These are phyloP conservation scores for Notamacropus eugenii DNA, from an alignment of 2,797 vertebrate genomes.

Conservation along the genomic window DNA sequence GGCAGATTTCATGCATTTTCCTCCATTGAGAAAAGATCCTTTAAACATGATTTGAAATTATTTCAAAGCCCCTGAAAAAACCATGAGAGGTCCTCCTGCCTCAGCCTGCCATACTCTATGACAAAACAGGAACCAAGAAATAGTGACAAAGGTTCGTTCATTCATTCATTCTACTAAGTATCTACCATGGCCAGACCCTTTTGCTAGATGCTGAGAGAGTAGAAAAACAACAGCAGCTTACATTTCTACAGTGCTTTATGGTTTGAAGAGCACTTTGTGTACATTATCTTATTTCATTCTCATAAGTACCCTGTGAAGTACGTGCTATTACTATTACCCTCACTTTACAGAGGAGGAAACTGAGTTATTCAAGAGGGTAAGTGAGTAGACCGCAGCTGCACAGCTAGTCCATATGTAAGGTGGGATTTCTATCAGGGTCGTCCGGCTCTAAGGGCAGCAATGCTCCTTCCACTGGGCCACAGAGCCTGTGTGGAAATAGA, in stretches of 20 bases:
- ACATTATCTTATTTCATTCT: background rate
- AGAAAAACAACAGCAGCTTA: background rate
- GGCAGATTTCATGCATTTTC: background rate
- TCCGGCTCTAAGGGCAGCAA: background rate
- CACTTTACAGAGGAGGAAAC: background rate
- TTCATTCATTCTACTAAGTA: background rate
- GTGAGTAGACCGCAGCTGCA: background rate
- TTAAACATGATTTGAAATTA: background rate
- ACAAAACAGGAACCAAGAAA: background rate
- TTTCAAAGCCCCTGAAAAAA: background rate
- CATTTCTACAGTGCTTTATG: background rate
- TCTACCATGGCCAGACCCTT: background rate
- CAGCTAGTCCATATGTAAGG: background rate
- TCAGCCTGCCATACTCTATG: background rate
- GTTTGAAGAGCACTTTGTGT: background rate
- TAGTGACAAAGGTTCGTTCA: background rate
- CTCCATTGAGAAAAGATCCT: background rate
- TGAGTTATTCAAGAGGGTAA: background rate
- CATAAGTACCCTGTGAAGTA: background rate
- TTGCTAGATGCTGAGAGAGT: background rate
- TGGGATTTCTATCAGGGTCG: background rate
- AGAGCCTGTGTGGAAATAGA: background rate
- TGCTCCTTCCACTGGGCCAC: background rate
- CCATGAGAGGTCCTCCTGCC: background rate
- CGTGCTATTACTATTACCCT: background rate